These are phyloP conservation scores for Cephus pygmeus DNA, from an alignment of 2,888 invertebrate species.

Conservation along the genomic window DNA sequence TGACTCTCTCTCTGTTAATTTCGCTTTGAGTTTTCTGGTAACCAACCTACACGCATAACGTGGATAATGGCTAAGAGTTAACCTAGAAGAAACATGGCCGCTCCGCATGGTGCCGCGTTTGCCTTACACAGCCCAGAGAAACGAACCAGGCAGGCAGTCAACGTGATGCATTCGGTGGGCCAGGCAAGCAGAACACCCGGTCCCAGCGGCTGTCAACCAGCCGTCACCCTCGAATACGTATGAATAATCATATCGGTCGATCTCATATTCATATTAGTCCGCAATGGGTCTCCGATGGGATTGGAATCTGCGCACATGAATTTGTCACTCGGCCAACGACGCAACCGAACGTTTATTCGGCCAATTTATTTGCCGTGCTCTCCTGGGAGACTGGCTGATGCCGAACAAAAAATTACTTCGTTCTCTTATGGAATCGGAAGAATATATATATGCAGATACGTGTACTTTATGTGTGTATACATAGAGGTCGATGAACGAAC, in stretches of 20 bases:
- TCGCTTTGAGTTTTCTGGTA: background rate
- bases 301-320: constrained; percentile 35
- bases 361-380: constrained; percentile 32
- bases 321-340: constrained; percentile 35
- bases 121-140: constrained; percentile 40
- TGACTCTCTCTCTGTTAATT: background rate
- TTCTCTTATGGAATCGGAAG: background rate
- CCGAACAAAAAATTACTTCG: background rate
- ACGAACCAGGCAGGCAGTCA: constrained; percentile 12
- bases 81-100: constrained; percentile 12
- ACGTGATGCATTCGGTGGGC: constrained; percentile 3
- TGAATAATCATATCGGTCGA: constrained; percentile 56
- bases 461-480: background rate
- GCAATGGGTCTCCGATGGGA: constrained; percentile 36
- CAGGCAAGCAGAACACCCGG: constrained; percentile 19
- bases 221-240: constrained; percentile 51
- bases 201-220: constrained; percentile 57
- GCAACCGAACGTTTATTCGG: constrained; percentile 22
- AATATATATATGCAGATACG: background rate
- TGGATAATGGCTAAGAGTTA: constrained; percentile 20
- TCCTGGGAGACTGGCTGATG: background rate
- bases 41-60: background rate
- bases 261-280: constrained; percentile 31
- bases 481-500: background rate
- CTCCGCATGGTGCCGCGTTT: constrained; percentile 37